Conservation (phyloP, 2,888 invertebrate genomes). For the Melieria picta region DNA sequence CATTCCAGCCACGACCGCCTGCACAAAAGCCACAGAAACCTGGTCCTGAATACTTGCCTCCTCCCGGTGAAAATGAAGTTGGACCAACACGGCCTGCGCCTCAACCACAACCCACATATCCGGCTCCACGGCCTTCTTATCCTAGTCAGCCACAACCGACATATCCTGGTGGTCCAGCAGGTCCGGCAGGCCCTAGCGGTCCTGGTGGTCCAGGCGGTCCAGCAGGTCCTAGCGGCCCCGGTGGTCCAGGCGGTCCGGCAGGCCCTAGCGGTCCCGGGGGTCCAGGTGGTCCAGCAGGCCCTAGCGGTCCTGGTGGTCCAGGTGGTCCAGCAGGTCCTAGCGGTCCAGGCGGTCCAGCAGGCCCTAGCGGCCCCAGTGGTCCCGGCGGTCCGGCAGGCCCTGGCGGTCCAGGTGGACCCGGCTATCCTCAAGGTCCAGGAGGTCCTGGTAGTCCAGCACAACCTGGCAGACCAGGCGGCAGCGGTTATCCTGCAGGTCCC, state of each 20-base stretch:
- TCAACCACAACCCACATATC: constrained; percentile 42
- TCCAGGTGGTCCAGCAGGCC: constrained; percentile 25
- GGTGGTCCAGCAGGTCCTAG: constrained; percentile 34
- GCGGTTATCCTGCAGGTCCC: background rate
- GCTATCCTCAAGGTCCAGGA: constrained; percentile 11
- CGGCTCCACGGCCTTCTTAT: constrained; percentile 34
- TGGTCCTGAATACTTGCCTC: constrained; percentile 46
- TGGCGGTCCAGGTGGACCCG: constrained; percentile 23
- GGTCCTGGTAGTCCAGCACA: constrained; percentile 49
- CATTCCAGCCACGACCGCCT: constrained; percentile 38
- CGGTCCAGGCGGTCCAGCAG: constrained; percentile 26
- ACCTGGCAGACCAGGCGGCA: constrained; percentile 51
- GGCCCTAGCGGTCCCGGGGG: constrained; percentile 56
- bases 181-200: constrained; percentile 24
- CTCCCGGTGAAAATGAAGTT: constrained; percentile 45
- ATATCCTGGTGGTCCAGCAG: constrained; percentile 35
- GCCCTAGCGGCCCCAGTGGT: constrained; percentile 28
- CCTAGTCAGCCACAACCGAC: constrained; percentile 45
- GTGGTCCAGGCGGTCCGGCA: constrained; percentile 55
- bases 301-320: constrained; percentile 27
- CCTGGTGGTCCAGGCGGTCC: constrained; percentile 21
- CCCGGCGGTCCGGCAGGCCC: constrained; percentile 30
- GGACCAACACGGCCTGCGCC: constrained; percentile 30
- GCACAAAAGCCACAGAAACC: constrained; percentile 33
- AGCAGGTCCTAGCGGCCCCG: constrained; percentile 20